Evolutionary conservation across 64 coral and sea anemone genomes (phyloP), one percentile per base, ranked within the genome.

Genomic region (Montipora capricornis): DNA sequence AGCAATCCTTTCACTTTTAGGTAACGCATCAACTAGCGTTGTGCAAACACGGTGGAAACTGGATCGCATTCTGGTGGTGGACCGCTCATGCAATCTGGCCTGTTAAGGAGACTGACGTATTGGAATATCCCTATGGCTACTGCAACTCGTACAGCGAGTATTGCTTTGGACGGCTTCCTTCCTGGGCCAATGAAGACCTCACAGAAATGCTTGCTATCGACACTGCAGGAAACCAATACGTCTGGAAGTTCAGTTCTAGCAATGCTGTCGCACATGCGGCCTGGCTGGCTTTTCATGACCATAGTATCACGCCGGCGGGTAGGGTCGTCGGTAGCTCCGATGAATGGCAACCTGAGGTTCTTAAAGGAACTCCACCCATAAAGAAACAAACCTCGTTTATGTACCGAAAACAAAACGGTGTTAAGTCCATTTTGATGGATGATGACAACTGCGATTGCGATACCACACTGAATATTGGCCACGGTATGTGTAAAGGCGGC

Each of bases 1-100:
- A 55, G 5, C 52, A 55, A 64, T 16, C 14, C 3, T 64, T 14
- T 64, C 6, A 57, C 13, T 15, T 71, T 71, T 24, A 71, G 68
- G 68, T 86, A 68, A 14, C n/a, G 1, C 87, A 75, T 9, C 87
- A 68, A 6, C 45, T 78, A 71, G 19, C 79, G 2, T 68, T 66
- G 7, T 94, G 93, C 15, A 83, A 45, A 6, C 87, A 90, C 5
- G 93, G 93, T n/a, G 93, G 93, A 82, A 90, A 94, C 80, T 94
- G 93, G 93, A 70, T 94, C 14, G 73, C 87, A 4, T 94, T 94
- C 76, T 94, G 93, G 93, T 94, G 93, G 87, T 94, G 93, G 93
- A 94, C 88, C 14, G 93, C 87, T 22, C 79, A 76, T 64, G 58
- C 80, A 69, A 73, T 44, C 70, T 94, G 93, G 93, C 93, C 93